A percentile compares a stretch with the other conserved stretches of the same genome.
These are phyloP conservation scores for Liparis tanakae DNA, from an alignment of 2,797 vertebrate genomes.

Conservation along the genomic window DNA sequence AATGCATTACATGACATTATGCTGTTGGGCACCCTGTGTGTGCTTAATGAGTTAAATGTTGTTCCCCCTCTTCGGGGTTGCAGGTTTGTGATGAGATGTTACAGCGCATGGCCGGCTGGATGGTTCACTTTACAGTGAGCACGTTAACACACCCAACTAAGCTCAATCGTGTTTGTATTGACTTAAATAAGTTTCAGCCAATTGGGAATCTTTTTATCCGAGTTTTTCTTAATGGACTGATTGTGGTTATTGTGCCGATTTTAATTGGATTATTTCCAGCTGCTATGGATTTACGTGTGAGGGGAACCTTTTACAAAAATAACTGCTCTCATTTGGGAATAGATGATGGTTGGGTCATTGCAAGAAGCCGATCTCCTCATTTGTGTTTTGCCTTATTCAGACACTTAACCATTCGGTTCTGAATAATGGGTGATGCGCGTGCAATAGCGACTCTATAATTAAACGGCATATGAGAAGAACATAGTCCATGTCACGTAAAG, in stretches of 20 bases:
- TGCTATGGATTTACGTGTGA: conserved; percentile 40
- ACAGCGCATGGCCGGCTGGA: neutral
- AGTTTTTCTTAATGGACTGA: conserved; percentile 13
- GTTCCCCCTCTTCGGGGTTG: neutral
- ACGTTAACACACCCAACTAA: neutral
- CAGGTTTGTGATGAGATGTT: conserved; percentile 9
- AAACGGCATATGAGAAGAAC: neutral
- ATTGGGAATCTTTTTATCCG: conserved; percentile 2
- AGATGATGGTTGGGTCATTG: conserved; percentile 32
- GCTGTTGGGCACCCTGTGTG: conserved; percentile 19
- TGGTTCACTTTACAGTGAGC: neutral
- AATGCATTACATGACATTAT: too few relatives aligned
- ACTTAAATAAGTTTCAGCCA: neutral
- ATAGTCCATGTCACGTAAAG: neutral
- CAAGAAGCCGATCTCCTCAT: conserved; percentile 6
- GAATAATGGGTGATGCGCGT: conserved; percentile 2
- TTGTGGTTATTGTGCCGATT: conserved; percentile 12
- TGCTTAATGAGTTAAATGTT: conserved; percentile 26
- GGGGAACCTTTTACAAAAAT: conserved; percentile 34
- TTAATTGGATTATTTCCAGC: conserved; percentile 57
- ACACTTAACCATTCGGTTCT: neutral
- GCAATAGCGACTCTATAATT: conserved; percentile 4
- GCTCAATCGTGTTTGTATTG: neutral
- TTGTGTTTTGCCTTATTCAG: conserved; percentile 7
- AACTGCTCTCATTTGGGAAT: conserved; percentile 36